Percentiles rank a stretch among this genome's conserved stretches.
These are phyloP conservation scores for Tachuris rubrigastra DNA, from an alignment of 2,113 vertebrate species.

Conservation along the genomic window DNA sequence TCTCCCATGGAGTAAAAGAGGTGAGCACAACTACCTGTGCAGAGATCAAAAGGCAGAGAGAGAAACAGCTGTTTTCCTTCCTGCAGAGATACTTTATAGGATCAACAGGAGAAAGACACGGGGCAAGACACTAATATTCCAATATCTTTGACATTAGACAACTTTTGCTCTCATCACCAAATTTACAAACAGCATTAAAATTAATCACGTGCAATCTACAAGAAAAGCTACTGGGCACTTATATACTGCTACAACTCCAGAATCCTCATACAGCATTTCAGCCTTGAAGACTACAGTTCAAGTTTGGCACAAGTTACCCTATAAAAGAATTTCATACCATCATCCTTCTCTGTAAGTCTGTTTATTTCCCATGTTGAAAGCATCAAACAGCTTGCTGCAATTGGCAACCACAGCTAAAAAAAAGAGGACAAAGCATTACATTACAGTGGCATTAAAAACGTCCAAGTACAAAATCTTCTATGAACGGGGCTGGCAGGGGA, in stretches of 20 bases:
- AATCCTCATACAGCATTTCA: background rate
- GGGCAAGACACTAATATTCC: accelerated
- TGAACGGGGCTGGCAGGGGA: slow-evolving; percentile 1
- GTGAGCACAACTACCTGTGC: background rate
- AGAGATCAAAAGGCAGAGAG: background rate
- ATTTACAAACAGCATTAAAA: background rate
- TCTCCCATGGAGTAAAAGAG: background rate
- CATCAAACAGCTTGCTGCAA: background rate
- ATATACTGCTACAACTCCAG: background rate
- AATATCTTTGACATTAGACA: background rate
- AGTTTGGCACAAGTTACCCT: background rate
- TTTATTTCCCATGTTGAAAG: background rate
- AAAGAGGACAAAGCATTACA: background rate
- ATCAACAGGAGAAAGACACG: background rate
- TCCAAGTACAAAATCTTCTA: slow-evolving; percentile 45
- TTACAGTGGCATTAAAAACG: background rate
- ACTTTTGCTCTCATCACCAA: background rate
- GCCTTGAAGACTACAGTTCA: background rate
- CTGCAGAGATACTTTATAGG: background rate
- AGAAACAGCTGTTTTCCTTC: background rate
- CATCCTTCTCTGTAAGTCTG: background rate
- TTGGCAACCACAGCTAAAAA: background rate
- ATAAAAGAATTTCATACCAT: background rate
- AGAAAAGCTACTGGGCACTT: background rate
- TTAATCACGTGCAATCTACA: background rate